Evolutionary conservation across 2,888 invertebrate genomes (phyloP).

Genomic region (Himalopsyche japonica): DNA sequence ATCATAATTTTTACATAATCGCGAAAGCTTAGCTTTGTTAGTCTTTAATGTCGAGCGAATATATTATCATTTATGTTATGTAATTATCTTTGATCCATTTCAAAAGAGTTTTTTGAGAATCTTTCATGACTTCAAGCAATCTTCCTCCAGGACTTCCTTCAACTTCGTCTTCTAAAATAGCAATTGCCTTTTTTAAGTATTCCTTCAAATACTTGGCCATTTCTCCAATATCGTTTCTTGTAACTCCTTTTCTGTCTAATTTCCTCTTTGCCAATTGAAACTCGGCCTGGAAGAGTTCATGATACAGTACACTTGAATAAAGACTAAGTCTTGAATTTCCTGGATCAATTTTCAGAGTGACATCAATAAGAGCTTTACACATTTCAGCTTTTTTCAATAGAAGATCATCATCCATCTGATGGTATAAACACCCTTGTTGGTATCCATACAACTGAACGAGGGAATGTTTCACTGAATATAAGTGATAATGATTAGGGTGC

Average conservation of each 20-base stretch:
- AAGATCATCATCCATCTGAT: slow-evolving; percentile 61
- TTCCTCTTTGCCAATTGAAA: slow-evolving; percentile 54
- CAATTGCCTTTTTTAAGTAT: slow-evolving; percentile 53
- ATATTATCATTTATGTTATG: not conserved
- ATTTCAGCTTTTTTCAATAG: slow-evolving; percentile 68
- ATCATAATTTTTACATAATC: not conserved
- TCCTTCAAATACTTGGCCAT: slow-evolving; percentile 55
- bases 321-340: slow-evolving; percentile 73
- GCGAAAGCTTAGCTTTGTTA: not conserved
- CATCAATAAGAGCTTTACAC: slow-evolving; percentile 66
- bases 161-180: slow-evolving; percentile 56
- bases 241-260: slow-evolving; percentile 51
- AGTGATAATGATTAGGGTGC: slow-evolving; percentile 83
- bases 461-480: slow-evolving; percentile 80
- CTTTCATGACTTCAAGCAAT: slow-evolving; percentile 54
- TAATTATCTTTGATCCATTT: slow-evolving; percentile 57
- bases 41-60: not conserved
- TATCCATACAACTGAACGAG: slow-evolving; percentile 79
- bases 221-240: slow-evolving; percentile 48
- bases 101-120: slow-evolving; percentile 56
- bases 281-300: slow-evolving; percentile 68
- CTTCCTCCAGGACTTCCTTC: slow-evolving; percentile 61
- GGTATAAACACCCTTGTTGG: slow-evolving; percentile 62
- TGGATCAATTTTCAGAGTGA: slow-evolving; percentile 71
- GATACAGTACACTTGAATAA: slow-evolving; percentile 76